These are phyloP conservation scores for Oreochromis grahami DNA, from an alignment of 2,797 vertebrate species.

Conservation along the genomic window DNA sequence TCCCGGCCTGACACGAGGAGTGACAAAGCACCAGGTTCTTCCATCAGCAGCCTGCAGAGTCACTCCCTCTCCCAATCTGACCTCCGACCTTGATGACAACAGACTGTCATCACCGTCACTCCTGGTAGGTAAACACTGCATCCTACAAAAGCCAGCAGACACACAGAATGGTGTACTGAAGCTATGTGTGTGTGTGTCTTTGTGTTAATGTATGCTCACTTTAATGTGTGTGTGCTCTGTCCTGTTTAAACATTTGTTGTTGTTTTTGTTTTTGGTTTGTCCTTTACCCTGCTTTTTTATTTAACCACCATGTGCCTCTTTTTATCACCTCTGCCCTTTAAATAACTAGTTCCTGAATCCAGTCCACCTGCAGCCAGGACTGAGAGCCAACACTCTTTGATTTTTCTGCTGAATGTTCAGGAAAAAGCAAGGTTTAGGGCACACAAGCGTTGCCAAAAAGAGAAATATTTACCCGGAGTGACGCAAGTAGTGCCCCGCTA, in stretches of 20 bases:
- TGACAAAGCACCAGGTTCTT: constrained; percentile 64
- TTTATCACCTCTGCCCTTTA: constrained; percentile 18
- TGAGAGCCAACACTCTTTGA: constrained; percentile 17
- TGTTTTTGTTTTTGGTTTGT: neutral
- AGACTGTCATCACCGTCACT: constrained; percentile 74
- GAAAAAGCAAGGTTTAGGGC: constrained; percentile 25
- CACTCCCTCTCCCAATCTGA: constrained; percentile 40
- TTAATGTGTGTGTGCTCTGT: neutral
- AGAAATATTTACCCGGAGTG: constrained; percentile 70
- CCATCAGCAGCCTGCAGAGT: constrained; percentile 55
- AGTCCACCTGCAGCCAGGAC: constrained; percentile 24
- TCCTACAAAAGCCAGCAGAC: constrained; percentile 50
- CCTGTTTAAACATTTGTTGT: constrained; percentile 19
- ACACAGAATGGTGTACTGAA: constrained; percentile 13
- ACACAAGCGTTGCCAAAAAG: constrained; percentile 49
- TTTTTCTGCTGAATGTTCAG: constrained; percentile 63
- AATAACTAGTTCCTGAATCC: constrained; percentile 21
- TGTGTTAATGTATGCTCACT: neutral
- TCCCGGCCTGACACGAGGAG: constrained; percentile 31
- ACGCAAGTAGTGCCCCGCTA: constrained; percentile 57
- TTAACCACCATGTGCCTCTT: neutral
- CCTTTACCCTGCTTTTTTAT: neutral
- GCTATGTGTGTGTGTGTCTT: neutral
- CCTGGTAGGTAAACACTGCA: constrained; percentile 67
- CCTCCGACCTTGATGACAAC: constrained; percentile 75